phyloP scores from a whole-genome alignment of 2,113 vertebrate species.

The Apodemus speciosus region DNA sequence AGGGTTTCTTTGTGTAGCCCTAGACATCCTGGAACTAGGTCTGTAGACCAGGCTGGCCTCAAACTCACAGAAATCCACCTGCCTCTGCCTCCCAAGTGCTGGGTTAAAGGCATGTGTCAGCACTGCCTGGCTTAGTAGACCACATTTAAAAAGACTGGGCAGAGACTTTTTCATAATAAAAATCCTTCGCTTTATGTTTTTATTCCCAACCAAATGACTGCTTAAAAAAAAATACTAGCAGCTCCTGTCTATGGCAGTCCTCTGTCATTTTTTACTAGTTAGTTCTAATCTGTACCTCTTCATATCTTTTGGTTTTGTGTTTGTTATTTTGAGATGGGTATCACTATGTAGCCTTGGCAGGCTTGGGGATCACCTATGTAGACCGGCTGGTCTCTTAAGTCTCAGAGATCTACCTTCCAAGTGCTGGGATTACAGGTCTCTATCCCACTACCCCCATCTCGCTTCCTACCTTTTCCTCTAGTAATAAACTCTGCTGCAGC shows the following conservation, averaged over 20 bases:
- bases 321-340: background rate
- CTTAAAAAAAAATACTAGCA: background rate
- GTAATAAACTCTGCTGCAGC: background rate
- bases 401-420: background rate
- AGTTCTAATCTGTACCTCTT: background rate
- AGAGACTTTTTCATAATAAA: background rate
- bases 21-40: background rate
- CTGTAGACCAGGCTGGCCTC: background rate
- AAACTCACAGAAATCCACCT: too few species aligned
- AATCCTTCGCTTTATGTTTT: background rate
- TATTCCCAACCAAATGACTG: background rate
- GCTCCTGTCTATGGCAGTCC: background rate
- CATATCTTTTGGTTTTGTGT: background rate
- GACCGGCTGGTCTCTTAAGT: background rate
- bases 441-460: background rate
- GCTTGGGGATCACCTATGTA: background rate
- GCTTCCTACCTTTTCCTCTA: background rate
- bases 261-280: background rate
- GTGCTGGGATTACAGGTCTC: too few species aligned
- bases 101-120: too few species aligned
- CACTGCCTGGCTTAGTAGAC: background rate
- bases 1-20: background rate
- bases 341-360: background rate
- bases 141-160: background rate
- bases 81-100: too few species aligned